Evolutionary conservation across 2,797 vertebrate species (phyloP).

Genomic region (Halcyon leucocephala): DNA sequence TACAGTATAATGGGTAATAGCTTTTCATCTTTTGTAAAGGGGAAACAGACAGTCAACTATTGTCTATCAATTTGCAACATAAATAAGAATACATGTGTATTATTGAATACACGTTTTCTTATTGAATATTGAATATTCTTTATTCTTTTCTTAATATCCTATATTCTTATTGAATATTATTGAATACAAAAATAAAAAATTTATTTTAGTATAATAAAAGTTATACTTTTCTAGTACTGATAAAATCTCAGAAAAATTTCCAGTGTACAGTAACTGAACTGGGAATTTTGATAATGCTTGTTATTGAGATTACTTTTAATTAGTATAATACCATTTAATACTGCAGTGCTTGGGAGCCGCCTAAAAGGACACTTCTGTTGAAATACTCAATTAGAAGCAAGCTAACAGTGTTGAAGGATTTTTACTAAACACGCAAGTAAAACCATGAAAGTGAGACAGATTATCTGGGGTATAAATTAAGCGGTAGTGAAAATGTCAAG

Average conservation of each 20-base stretch:
- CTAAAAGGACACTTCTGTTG: neutral
- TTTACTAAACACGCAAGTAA: neutral
- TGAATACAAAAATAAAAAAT: neutral
- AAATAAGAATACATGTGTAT: neutral
- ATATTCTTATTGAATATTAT: too few species aligned
- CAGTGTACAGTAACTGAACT: neutral
- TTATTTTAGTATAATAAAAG: neutral
- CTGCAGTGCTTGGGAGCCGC: neutral
- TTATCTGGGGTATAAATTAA: constrained; percentile 17
- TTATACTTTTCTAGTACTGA: neutral
- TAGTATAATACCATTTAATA: neutral
- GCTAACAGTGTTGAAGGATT: neutral
- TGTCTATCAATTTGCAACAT: neutral
- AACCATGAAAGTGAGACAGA: neutral
- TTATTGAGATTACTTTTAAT: neutral
- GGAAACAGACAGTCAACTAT: neutral
- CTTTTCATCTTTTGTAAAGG: neutral
- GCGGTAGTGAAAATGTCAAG: constrained; percentile 5
- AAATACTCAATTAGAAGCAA: neutral
- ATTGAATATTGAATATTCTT: too few species aligned
- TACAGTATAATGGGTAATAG: neutral
- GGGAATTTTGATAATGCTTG: neutral
- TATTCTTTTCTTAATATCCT: too few species aligned
- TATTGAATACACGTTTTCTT: too few species aligned
- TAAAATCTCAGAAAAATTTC: neutral